These are phyloP conservation scores for Phortica variegata DNA, from an alignment of 1,140 invertebrate species.

Conservation along the genomic window DNA sequence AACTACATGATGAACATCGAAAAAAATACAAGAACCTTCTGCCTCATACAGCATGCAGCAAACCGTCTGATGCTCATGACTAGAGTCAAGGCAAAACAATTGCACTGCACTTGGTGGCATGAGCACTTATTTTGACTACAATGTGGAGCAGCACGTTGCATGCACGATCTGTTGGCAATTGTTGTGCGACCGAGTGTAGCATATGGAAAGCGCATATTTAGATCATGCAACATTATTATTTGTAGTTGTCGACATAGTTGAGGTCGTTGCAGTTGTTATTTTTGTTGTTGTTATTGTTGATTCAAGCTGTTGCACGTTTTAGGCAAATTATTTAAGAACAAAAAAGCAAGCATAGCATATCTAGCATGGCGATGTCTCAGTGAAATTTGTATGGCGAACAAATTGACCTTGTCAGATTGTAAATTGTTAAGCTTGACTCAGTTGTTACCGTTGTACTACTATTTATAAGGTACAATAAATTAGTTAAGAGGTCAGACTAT, in stretches of 20 bases:
- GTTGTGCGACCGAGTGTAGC: no score
- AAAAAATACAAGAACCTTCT: no score
- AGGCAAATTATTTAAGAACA: background rate
- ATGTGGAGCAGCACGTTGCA: background rate
- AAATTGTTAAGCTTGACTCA: no score
- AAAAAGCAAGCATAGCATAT: background rate
- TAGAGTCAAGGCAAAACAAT: no score
- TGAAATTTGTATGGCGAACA: background rate
- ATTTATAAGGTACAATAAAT: no score
- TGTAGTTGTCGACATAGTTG: no score
- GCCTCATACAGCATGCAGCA: no score
- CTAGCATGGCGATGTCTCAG: background rate
- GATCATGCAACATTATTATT: slow-evolving; percentile 6
- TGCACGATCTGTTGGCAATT: no score
- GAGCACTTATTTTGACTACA: background rate
- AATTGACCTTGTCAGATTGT: slow-evolving; percentile 6
- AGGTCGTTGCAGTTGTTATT: background rate
- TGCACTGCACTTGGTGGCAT: no score
- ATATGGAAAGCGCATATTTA: slow-evolving; percentile 1
- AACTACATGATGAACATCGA: background rate
- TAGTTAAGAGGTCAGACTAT: no score
- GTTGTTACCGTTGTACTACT: no score
- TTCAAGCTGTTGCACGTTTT: background rate
- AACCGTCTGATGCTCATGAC: no score
- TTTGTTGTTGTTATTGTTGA: background rate